These are phyloP conservation scores for Mechanitis mazaeus DNA, from an alignment of 2,888 invertebrate species.

Conservation along the genomic window DNA sequence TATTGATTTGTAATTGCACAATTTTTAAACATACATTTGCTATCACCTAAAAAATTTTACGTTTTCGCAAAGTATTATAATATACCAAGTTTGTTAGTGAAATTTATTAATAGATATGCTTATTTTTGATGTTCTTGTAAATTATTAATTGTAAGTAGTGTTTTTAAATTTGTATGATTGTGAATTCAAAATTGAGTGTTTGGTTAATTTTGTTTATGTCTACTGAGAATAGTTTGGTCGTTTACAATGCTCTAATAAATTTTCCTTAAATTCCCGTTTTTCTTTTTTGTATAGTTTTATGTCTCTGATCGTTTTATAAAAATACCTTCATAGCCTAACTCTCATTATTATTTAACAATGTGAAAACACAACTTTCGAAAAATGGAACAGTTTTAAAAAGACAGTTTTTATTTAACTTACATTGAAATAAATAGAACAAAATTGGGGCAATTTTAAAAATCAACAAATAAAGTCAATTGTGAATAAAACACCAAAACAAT, in stretches of 20 bases:
- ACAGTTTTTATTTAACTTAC: too few relatives aligned
- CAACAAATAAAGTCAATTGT: too few relatives aligned
- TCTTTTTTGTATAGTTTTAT: background rate
- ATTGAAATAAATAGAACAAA: background rate
- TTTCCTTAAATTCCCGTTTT: slow-evolving; percentile 10
- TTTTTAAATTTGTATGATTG: background rate
- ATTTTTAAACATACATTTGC: background rate
- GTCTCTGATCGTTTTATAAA: too few relatives aligned
- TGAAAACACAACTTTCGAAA: too few relatives aligned
- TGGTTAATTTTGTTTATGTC: slow-evolving; percentile 13
- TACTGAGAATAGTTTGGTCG: slow-evolving; percentile 13
- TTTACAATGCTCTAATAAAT: slow-evolving; percentile 22
- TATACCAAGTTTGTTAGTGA: background rate
- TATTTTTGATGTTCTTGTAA: slow-evolving; percentile 12
- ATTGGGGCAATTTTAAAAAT: background rate
- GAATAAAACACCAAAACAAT: too few relatives aligned
- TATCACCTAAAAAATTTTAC: background rate
- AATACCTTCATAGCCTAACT: too few relatives aligned
- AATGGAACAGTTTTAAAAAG: too few relatives aligned
- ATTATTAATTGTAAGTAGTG: background rate
- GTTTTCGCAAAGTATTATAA: slow-evolving; percentile 7
- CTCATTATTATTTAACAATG: too few relatives aligned
- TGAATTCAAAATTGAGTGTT: background rate
- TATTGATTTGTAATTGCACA: slow-evolving; percentile 56
- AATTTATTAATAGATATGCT: slow-evolving; percentile 9